Conservation (phyloP, 2,888 invertebrate genomes). For the Vannuccia rotundouncinata region DNA sequence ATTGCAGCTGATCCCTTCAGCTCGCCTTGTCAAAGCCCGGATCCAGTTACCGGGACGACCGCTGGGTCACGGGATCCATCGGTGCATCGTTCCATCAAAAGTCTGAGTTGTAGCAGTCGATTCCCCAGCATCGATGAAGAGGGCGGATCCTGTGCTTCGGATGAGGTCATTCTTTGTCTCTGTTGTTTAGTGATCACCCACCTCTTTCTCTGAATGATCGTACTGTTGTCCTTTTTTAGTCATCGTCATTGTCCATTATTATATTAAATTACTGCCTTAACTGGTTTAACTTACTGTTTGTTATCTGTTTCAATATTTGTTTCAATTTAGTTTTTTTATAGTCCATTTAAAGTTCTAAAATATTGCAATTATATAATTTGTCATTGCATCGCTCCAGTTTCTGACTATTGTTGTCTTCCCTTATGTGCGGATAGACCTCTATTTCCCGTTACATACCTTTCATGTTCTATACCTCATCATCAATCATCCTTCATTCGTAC, state of each 20-base stretch:
- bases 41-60: not conserved
- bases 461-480: too few species aligned
- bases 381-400: too few species aligned
- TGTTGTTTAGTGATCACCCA: not conserved
- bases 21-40: not conserved
- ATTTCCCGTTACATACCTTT: too few species aligned
- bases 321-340: too few species aligned
- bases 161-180: not conserved
- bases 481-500: too few species aligned
- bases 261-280: too few species aligned
- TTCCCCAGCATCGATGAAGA: conserved; percentile 4
- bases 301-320: too few species aligned
- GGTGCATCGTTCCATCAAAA: not conserved
- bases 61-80: not conserved
- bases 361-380: too few species aligned
- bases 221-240: not conserved
- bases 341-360: too few species aligned
- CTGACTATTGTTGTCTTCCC: too few species aligned
- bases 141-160: not conserved
- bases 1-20: not conserved
- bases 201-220: not conserved
- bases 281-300: too few species aligned
- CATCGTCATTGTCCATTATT: not conserved
- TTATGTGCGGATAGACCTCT: too few species aligned
- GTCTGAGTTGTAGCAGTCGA: not conserved